These are phyloP conservation scores for Eupithecia vulgata DNA, from an alignment of 2,888 invertebrate genomes.

Conservation along the genomic window DNA sequence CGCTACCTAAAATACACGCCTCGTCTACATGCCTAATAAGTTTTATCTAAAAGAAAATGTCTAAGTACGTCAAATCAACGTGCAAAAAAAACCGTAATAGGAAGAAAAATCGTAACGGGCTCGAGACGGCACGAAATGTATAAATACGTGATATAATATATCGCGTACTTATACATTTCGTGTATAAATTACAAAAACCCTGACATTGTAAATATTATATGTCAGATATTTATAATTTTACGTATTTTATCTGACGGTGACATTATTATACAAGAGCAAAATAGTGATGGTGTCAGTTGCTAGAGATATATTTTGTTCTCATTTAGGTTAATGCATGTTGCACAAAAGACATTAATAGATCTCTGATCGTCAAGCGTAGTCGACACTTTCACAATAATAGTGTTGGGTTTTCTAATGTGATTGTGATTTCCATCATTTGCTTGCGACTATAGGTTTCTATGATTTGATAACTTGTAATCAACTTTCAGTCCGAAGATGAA, in stretches of 20 bases:
- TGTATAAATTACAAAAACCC: too few relatives aligned
- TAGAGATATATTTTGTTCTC: background rate
- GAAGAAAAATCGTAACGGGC: background rate
- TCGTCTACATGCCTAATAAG: too few relatives aligned
- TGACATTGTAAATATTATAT: too few relatives aligned
- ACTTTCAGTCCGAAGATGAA: background rate
- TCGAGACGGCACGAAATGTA: background rate
- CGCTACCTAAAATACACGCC: too few relatives aligned
- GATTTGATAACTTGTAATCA: background rate
- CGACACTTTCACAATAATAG: conserved; percentile 15
- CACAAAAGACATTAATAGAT: conserved; percentile 1
- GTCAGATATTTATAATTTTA: too few relatives aligned
- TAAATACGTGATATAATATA: background rate
- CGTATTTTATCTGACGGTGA: too few relatives aligned
- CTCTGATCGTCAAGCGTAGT: background rate
- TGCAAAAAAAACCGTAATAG: background rate
- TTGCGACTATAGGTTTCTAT: background rate
- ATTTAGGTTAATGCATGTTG: conserved; percentile 16
- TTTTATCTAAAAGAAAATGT: too few relatives aligned
- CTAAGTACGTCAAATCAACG: too few relatives aligned
- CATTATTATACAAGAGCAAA: background rate
- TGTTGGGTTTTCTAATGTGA: conserved; percentile 24
- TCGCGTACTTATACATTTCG: too few relatives aligned
- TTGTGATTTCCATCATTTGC: conserved; percentile 17
- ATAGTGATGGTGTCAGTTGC: background rate